A percentile compares a stretch with the other conserved stretches of the same genome.
phyloP scores from a whole-genome alignment of 2,113 vertebrate species.

The Lycocorax pyrrhopterus region DNA sequence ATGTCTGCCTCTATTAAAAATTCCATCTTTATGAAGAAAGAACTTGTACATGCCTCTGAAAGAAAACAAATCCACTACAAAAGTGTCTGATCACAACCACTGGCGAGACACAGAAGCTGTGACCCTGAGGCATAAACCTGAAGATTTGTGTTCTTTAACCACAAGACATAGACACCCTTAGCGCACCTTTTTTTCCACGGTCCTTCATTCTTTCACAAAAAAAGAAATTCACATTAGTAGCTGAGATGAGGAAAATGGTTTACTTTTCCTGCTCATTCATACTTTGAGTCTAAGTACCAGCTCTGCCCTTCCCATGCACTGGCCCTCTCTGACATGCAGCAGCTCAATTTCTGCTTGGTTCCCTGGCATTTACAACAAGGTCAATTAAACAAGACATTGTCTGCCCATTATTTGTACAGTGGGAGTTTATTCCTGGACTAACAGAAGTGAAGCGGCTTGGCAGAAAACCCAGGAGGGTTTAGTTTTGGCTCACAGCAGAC shows the following conservation, averaged over 20 bases:
- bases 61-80: too few relatives aligned
- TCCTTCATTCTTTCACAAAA: not conserved
- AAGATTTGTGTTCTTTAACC: not conserved
- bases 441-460: not conserved
- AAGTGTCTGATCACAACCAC: not conserved
- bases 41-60: not conserved
- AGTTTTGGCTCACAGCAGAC: not conserved
- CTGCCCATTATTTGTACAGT: conserved; percentile 3
- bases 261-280: not conserved
- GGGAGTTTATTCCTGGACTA: not conserved
- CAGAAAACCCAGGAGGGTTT: not conserved
- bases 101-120: not conserved
- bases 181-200: not conserved
- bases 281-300: not conserved
- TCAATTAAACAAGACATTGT: conserved; percentile 35
- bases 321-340: not conserved
- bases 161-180: not conserved
- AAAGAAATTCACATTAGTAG: not conserved
- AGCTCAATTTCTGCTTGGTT: not conserved
- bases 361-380: conserved; percentile 17
- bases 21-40: not conserved
- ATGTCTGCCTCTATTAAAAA: not conserved
- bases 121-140: not conserved
- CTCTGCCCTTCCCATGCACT: not conserved
- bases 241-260: not conserved